These are phyloP conservation scores for Eulemur albifrons DNA, from an alignment of 2,797 vertebrate species.

Conservation along the genomic window DNA sequence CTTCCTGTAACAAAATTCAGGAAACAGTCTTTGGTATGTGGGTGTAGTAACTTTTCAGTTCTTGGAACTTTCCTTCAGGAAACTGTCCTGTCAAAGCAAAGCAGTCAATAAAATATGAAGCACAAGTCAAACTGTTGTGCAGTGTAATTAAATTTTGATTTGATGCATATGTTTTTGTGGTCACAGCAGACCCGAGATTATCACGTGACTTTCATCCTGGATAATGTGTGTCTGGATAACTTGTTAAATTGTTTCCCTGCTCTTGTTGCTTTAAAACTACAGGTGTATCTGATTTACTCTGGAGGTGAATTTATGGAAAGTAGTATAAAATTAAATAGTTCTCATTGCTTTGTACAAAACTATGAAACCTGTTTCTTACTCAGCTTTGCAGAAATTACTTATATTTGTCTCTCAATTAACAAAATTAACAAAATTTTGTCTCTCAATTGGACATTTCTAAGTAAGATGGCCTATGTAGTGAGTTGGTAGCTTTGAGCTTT, in stretches of 20 bases:
- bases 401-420: not conserved
- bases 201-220: not conserved
- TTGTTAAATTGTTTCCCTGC: not conserved
- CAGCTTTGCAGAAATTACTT: slow-evolving; percentile 3
- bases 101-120: slow-evolving; percentile 48
- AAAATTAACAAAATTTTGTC: not conserved
- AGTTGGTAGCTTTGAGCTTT: slow-evolving; percentile 9
- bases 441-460: not conserved
- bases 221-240: slow-evolving; percentile 19
- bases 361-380: not conserved
- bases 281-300: slow-evolving; percentile 63
- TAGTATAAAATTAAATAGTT: slow-evolving; percentile 28
- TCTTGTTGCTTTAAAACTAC: slow-evolving; percentile 16
- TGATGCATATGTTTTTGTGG: slow-evolving; percentile 53
- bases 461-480: not conserved
- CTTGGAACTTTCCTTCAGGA: slow-evolving; percentile 74
- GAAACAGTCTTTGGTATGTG: slow-evolving; percentile 72
- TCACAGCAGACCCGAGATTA: not conserved
- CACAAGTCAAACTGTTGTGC: not conserved
- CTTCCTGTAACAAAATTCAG: slow-evolving; percentile 73
- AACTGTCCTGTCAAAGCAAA: slow-evolving; percentile 59
- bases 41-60: slow-evolving; percentile 64
- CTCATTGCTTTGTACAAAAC: slow-evolving; percentile 3
- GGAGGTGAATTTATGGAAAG: slow-evolving; percentile 19
- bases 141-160: slow-evolving; percentile 67